Evolutionary conservation across 1,140 invertebrate genomes (phyloP).

Genomic region (Aradophagus sp.): DNA sequence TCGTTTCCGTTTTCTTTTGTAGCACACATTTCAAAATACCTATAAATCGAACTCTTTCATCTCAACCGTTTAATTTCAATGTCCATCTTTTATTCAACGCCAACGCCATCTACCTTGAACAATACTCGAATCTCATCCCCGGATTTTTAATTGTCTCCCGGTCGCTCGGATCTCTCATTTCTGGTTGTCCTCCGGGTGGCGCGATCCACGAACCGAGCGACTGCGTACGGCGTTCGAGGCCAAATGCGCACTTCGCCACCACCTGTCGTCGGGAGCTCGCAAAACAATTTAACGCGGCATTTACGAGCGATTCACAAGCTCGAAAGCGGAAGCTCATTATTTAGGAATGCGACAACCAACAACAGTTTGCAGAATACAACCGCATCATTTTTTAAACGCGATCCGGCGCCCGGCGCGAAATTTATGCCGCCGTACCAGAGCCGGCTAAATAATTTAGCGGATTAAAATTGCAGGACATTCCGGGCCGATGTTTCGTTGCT

Average conservation of each 20-base stretch:
- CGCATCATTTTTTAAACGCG: slow-evolving; percentile 54
- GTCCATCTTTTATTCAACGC: not conserved
- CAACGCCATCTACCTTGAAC: too few species aligned
- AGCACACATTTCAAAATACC: too few species aligned
- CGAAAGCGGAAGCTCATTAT: slow-evolving; percentile 50
- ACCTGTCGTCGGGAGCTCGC: slow-evolving; percentile 30
- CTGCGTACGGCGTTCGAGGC: not conserved
- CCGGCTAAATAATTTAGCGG: slow-evolving; percentile 41
- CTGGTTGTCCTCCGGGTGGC: too few species aligned
- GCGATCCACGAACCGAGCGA: too few species aligned
- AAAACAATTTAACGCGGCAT: slow-evolving; percentile 51
- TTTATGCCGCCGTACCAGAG: slow-evolving; percentile 42
- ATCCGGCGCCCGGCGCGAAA: slow-evolving; percentile 38
- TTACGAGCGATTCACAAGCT: slow-evolving; percentile 48
- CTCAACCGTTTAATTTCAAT: not conserved
- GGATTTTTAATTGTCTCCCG: too few species aligned
- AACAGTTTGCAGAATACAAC: slow-evolving; percentile 52
- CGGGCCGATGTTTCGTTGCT: slow-evolving; percentile 25
- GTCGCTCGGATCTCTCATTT: too few species aligned
- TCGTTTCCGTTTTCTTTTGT: too few species aligned
- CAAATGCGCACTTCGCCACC: slow-evolving; percentile 1
- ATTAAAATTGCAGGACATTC: slow-evolving; percentile 47
- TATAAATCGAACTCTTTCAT: too few species aligned
- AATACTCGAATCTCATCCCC: too few species aligned
- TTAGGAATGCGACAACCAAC: slow-evolving; percentile 50